Conservation (phyloP, 2,888 invertebrate species). For the Venusia cambrica region DNA sequence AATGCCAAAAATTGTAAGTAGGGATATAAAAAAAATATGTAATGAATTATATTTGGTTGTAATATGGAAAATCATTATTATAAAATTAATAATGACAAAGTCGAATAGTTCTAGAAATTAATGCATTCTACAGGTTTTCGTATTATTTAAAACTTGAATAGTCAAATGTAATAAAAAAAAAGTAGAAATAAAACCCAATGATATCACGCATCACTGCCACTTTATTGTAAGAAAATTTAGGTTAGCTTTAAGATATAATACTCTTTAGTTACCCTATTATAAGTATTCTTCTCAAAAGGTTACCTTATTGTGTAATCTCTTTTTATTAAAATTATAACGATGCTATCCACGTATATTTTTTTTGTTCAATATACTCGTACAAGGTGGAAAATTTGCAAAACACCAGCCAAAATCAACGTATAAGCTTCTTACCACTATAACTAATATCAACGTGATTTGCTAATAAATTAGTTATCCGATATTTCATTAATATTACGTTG, state of each 20-base stretch:
- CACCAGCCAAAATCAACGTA: too few species aligned
- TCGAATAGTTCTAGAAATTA: constrained; percentile 8
- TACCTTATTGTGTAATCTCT: constrained; percentile 37
- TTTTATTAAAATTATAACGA: too few species aligned
- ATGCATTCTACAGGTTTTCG: constrained; percentile 52
- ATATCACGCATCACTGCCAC: constrained; percentile 49
- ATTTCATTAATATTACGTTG: too few species aligned
- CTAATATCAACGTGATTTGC: too few species aligned
- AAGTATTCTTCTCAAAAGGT: constrained; percentile 55
- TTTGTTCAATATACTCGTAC: too few species aligned
- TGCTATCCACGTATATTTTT: too few species aligned
- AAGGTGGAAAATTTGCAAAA: too few species aligned
- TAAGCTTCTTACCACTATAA: too few species aligned
- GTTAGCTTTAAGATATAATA: constrained; percentile 35
- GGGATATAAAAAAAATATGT: neutral
- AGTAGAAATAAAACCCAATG: constrained; percentile 1
- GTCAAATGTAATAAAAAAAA: too few species aligned
- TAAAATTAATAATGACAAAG: neutral
- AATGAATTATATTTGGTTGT: neutral
- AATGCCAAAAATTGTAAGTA: too few species aligned
- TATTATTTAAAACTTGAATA: constrained; percentile 33
- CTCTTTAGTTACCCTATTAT: constrained; percentile 54
- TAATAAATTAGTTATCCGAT: too few species aligned
- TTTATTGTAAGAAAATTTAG: constrained; percentile 34
- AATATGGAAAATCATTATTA: constrained; percentile 1